Evolutionary conservation across 2,888 invertebrate species (phyloP).

Genomic region (Athalia rosae): DNA sequence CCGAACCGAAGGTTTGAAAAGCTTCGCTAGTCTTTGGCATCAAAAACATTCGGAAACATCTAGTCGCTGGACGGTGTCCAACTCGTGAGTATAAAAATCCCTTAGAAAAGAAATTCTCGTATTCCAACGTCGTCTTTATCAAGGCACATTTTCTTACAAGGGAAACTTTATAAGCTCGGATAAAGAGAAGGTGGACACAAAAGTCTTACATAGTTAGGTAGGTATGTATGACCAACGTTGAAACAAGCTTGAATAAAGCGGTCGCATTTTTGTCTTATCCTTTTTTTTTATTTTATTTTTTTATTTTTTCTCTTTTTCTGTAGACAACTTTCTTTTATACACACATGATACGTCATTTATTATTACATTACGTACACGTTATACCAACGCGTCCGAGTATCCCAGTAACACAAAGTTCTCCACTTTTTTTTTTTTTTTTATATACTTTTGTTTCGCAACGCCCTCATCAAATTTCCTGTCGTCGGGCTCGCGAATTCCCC

Average conservation of each 20-base stretch:
- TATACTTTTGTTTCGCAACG: constrained; percentile 53
- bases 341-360: neutral
- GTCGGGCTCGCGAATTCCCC: constrained; percentile 45
- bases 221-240: neutral
- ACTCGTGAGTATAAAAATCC: constrained; percentile 20
- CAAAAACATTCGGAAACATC: constrained; percentile 3
- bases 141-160: constrained; percentile 17
- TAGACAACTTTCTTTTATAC: too few relatives aligned
- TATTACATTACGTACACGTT: neutral
- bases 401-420: neutral
- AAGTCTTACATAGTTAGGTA: too few relatives aligned
- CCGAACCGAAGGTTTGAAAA: neutral
- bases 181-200: too few relatives aligned
- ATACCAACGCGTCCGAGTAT: neutral
- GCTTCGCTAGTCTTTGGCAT: constrained; percentile 17
- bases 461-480: constrained; percentile 62
- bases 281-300: too few relatives aligned
- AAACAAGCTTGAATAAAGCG: constrained; percentile 34
- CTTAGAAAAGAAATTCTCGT: constrained; percentile 26
- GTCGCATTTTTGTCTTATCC: constrained; percentile 10
- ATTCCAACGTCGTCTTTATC: constrained; percentile 40
- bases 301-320: too few relatives aligned
- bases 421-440: neutral
- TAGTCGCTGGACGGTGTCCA: constrained; percentile 34
- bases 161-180: constrained; percentile 26